phyloP scores from a whole-genome alignment of 2,888 invertebrate genomes.

The Chaitophorus viminalis region DNA sequence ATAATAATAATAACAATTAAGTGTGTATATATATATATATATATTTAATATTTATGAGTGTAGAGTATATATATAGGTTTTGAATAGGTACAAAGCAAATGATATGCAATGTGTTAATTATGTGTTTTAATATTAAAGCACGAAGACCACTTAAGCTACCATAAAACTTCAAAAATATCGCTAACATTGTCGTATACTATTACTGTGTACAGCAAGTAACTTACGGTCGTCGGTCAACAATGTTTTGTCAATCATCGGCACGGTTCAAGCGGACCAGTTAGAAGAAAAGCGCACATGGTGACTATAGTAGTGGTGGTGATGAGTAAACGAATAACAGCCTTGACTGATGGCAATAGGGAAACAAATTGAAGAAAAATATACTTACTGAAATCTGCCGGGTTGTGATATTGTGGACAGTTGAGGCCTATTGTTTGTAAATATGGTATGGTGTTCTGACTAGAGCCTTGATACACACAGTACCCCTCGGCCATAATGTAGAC shows the following conservation, averaged over 20 bases:
- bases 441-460: slow-evolving; percentile 69
- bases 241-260: slow-evolving; percentile 1
- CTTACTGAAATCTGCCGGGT: slow-evolving; percentile 74
- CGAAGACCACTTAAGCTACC: slow-evolving; percentile 27
- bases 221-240: slow-evolving; percentile 32
- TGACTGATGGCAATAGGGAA: neutral
- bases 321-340: slow-evolving; percentile 7
- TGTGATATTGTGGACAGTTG: slow-evolving; percentile 73
- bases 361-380: slow-evolving; percentile 22
- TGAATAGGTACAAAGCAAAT: neutral
- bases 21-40: neutral
- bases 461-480: slow-evolving; percentile 71
- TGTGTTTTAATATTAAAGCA: neutral
- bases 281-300: slow-evolving; percentile 14
- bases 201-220: slow-evolving; percentile 2
- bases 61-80: too few species aligned
- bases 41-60: too few species aligned
- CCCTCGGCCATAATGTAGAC: slow-evolving; percentile 72
- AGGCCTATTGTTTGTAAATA: slow-evolving; percentile 70
- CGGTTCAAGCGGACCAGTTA: slow-evolving; percentile 13
- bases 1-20: neutral
- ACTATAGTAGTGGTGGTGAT: neutral
- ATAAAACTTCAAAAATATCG: neutral
- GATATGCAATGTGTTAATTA: neutral
- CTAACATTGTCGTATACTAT: neutral